These are phyloP conservation scores for Chrysopilus asiliformis DNA, from an alignment of 2,888 invertebrate species.

Conservation along the genomic window DNA sequence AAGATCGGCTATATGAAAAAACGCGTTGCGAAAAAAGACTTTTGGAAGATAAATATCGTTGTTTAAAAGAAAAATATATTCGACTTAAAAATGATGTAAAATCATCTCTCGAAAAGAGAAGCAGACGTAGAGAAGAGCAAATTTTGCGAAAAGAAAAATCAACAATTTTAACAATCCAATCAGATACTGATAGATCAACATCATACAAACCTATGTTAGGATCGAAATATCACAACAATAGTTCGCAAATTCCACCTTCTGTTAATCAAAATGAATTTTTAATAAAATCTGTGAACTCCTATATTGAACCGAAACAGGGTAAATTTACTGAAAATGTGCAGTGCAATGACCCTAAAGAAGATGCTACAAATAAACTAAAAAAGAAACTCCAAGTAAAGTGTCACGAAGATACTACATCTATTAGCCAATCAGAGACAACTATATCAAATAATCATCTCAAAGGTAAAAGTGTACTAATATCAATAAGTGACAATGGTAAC, in stretches of 20 bases:
- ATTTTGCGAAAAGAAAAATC: constrained; percentile 12
- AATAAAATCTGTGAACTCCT: too few relatives aligned
- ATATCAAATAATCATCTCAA: constrained; percentile 33
- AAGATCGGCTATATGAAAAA: constrained; percentile 45
- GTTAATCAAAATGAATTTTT: neutral
- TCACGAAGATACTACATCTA: constrained; percentile 29
- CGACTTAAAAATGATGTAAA: constrained; percentile 68
- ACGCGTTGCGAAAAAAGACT: constrained; percentile 55
- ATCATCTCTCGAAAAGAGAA: constrained; percentile 60
- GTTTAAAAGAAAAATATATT: constrained; percentile 69
- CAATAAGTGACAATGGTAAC: constrained; percentile 35
- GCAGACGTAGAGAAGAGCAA: constrained; percentile 47
- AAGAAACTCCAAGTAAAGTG: constrained; percentile 29
- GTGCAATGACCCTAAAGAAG: constrained; percentile 20
- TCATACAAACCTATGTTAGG: too few relatives aligned
- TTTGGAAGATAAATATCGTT: constrained; percentile 63
- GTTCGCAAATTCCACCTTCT: constrained; percentile 37
- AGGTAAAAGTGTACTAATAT: constrained; percentile 24
- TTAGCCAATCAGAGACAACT: constrained; percentile 35
- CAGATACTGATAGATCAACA: constrained; percentile 66
- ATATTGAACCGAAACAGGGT: constrained; percentile 16
- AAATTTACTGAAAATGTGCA: constrained; percentile 18
- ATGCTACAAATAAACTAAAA: constrained; percentile 31
- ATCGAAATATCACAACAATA: too few relatives aligned
- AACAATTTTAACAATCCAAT: constrained; percentile 47